These are phyloP conservation scores for Andricus grossulariae DNA, from an alignment of 1,140 invertebrate genomes.

Conservation along the genomic window DNA sequence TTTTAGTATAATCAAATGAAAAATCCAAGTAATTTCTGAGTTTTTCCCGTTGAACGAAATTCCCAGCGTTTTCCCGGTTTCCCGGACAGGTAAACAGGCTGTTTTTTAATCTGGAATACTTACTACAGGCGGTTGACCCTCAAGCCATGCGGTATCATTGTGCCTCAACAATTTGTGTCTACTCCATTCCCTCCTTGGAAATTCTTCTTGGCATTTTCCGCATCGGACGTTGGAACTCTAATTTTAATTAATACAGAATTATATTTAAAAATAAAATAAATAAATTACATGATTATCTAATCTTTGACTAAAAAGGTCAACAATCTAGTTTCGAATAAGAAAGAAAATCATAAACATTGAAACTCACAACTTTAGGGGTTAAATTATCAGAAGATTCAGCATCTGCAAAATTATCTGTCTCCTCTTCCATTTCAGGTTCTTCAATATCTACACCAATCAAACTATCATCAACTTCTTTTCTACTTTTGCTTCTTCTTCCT, in stretches of 20 bases:
- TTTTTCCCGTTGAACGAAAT: too few relatives aligned
- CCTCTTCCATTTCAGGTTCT: constrained; percentile 43
- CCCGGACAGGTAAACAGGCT: too few relatives aligned
- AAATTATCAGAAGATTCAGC: background rate
- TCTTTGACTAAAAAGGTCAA: constrained; percentile 1
- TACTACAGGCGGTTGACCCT: constrained; percentile 68
- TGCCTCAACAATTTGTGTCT: constrained; percentile 74
- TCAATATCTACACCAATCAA: constrained; percentile 39
- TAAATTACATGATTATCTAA: background rate
- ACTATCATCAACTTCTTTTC: constrained; percentile 21
- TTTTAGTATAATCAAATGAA: too few relatives aligned
- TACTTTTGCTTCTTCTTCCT: constrained; percentile 32
- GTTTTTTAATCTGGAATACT: constrained; percentile 37
- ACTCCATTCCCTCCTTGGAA: constrained; percentile 66
- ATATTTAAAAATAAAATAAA: constrained; percentile 28
- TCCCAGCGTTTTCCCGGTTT: too few relatives aligned
- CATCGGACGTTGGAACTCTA: constrained; percentile 51
- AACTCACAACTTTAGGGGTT: constrained; percentile 13
- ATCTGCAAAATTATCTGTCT: constrained; percentile 33
- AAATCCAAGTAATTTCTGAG: background rate
- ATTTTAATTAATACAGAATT: constrained; percentile 24
- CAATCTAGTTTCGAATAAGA: background rate
- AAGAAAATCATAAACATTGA: background rate
- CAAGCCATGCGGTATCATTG: constrained; percentile 74
- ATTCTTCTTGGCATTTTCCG: constrained; percentile 60